phyloP scores from a whole-genome alignment of 2,888 invertebrate genomes.

The Phengaris arion region DNA sequence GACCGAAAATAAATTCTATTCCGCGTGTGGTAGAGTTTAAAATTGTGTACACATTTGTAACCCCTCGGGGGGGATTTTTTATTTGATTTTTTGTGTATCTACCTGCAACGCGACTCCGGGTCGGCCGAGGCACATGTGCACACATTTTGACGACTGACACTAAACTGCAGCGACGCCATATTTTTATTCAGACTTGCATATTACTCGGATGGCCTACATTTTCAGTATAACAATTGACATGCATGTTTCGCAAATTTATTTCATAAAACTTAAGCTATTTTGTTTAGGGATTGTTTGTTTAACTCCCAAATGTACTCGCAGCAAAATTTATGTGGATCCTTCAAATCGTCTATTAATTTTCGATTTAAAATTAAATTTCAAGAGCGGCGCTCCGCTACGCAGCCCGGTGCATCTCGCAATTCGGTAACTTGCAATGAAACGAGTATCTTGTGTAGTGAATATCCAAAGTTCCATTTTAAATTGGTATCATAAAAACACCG shows the following conservation, averaged over 20 bases:
- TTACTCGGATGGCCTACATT: conserved; percentile 8
- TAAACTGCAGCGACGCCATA: conserved; percentile 19
- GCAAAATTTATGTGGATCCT: too few relatives aligned
- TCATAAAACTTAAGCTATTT: neutral
- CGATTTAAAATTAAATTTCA: too few relatives aligned
- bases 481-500: too few relatives aligned
- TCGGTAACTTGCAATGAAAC: too few relatives aligned
- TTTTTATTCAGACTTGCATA: conserved; percentile 15
- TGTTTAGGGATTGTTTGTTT: neutral
- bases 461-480: too few relatives aligned
- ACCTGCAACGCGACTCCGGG: conserved; percentile 56
- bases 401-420: too few relatives aligned
- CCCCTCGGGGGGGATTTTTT: conserved; percentile 51
- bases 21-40: conserved; percentile 32
- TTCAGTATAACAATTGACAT: neutral
- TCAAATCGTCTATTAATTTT: too few relatives aligned
- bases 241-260: neutral
- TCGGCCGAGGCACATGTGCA: conserved; percentile 37
- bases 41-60: conserved; percentile 36
- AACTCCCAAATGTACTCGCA: neutral
- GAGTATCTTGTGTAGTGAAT: too few relatives aligned
- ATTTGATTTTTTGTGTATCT: conserved; percentile 54
- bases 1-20: neutral
- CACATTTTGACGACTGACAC: conserved; percentile 20
- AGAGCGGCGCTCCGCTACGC: too few relatives aligned